These are phyloP conservation scores for Masticophis lateralis DNA, from an alignment of 2,797 vertebrate species.

Conservation along the genomic window DNA sequence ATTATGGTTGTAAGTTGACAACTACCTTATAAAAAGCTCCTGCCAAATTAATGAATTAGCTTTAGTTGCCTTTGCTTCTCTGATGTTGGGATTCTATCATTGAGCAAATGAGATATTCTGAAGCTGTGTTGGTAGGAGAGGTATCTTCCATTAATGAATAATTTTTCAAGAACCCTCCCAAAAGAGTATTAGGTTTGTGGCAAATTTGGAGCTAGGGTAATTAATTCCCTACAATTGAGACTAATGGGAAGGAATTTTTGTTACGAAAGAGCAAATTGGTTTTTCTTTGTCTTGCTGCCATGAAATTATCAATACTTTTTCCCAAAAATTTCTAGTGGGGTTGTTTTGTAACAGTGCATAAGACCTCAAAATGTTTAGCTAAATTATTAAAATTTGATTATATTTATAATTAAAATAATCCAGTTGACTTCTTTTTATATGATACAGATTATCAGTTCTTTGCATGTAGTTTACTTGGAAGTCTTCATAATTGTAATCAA, in stretches of 20 bases:
- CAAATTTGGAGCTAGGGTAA: not conserved
- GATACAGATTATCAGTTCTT: not conserved
- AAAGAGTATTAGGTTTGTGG: not conserved
- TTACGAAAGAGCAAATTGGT: not conserved
- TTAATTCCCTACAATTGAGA: not conserved
- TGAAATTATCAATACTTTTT: not conserved
- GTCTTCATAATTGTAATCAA: constrained; percentile 21
- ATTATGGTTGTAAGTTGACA: not conserved
- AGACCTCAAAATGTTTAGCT: not conserved
- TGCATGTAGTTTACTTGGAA: constrained; percentile 22
- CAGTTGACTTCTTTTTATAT: not conserved
- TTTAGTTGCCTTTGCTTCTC: not conserved
- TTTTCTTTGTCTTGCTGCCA: not conserved
- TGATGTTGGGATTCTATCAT: not conserved
- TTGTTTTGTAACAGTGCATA: not conserved
- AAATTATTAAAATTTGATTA: not conserved
- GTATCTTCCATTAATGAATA: not conserved
- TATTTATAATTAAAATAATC: not conserved
- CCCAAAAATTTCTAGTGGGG: not conserved
- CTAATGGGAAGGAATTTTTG: not conserved
- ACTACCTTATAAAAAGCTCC: constrained; percentile 21
- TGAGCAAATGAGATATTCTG: not conserved
- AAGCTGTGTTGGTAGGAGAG: not conserved
- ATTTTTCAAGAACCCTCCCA: not conserved
- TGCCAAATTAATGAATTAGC: not conserved